Conservation (phyloP, 2,797 vertebrate species). For the Dryobates pubescens region DNA sequence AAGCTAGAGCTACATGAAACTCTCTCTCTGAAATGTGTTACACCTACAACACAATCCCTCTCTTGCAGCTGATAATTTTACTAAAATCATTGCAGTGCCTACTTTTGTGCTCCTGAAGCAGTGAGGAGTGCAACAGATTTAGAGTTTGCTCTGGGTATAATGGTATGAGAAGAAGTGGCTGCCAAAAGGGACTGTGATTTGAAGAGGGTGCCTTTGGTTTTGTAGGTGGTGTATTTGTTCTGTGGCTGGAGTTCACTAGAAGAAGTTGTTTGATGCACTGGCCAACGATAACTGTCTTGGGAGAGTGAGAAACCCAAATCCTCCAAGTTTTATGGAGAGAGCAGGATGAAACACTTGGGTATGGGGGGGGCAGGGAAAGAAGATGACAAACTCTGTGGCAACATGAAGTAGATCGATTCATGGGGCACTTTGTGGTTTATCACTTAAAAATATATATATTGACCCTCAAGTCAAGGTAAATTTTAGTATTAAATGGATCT, state of each 20-base stretch:
- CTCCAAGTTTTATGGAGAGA: constrained; percentile 56
- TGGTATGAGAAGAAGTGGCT: constrained; percentile 41
- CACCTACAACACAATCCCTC: constrained; percentile 13
- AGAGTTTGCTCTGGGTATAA: constrained; percentile 27
- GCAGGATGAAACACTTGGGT: constrained; percentile 50
- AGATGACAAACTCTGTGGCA: constrained; percentile 23
- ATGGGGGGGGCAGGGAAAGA: constrained; percentile 17
- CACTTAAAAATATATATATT: constrained; percentile 57
- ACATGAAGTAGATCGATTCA: constrained; percentile 34
- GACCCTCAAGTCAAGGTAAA: constrained; percentile 12
- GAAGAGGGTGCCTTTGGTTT: constrained; percentile 71
- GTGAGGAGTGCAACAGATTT: constrained; percentile 54
- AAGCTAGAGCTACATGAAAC: neutral
- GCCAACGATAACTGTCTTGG: constrained; percentile 66
- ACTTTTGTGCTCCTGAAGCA: constrained; percentile 19
- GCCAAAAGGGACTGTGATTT: constrained; percentile 68
- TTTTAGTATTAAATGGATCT: constrained; percentile 35
- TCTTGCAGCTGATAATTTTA: constrained; percentile 49
- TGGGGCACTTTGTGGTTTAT: constrained; percentile 68
- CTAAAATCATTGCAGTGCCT: neutral
- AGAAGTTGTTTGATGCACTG: constrained; percentile 55
- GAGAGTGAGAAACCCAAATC: constrained; percentile 62
- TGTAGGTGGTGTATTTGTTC: constrained; percentile 70
- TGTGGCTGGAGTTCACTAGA: constrained; percentile 66
- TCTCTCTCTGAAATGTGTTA: neutral